Base-by-base conservation (phyloP, 2,888 invertebrate species). In the Piscicola geometra region DNA sequence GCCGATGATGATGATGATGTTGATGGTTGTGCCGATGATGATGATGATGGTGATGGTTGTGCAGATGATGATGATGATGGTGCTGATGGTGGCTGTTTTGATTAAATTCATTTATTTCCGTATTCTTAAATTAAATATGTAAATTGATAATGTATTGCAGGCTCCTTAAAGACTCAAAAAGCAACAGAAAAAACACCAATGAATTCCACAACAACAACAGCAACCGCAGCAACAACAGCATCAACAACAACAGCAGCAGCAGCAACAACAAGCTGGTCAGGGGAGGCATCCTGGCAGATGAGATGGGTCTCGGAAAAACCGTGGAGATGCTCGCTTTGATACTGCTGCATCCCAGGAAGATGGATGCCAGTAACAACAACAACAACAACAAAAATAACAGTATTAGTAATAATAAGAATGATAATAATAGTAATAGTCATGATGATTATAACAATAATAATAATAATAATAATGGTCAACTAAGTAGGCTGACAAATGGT, bases 271-370 rank as follows among this genome's bases (percentile, higher is more conserved):
- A 21, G n/a, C 3, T 5, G 12, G 25, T 56, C 3, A 56, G 25
- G n/a, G 91, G 91, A 21, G 91, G 91, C 0, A 91, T 92, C 78
- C 85, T 92, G 69, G 91, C 91, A 0, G 92, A 92, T 84, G 91
- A 92, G 85, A 92, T 92, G 91, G 92, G 92, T 0, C 85, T 92
- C 33, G 92, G 92, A 0, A 92, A 92, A 86, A 92, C 92, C 0
- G 90, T 92, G 0, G 91, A 92, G 85, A 88, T 91, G 18, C 82
- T 92, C 50, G 89, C 90, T 1, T 87, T 90, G 76, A 88, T 91
- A 79, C 83, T 91, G 72, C 83, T 87, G 1, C 87, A 91, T 33
- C 73, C 73, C 25, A 52, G 73, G 64, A 32, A 33, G 18, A 60
- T 30, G 3, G 30, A 64, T 64, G 64, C 5, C 21, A n/a, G 21